Evolutionary conservation across 2,797 vertebrate genomes (phyloP), one percentile per base, ranked within the genome.

Genomic region (Clarias fuscus): DNA sequence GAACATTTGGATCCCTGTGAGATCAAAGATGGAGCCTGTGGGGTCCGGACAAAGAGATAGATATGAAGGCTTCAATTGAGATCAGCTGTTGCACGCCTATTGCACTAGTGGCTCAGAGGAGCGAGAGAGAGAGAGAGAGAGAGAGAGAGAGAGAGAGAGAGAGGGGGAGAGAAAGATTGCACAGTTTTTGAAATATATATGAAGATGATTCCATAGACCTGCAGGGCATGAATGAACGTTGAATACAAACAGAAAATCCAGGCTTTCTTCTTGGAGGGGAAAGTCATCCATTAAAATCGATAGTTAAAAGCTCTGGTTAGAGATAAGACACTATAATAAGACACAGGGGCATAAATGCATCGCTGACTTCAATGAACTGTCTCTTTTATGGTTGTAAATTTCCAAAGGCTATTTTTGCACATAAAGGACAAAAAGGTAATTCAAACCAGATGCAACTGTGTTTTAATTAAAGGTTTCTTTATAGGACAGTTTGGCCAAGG

Each of bases 1-100:
- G 48, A 84, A 84, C 86, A 70, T 83, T 88, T 82, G 75, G 33
- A 84, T 86, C 87, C 78, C 17, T 15, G 20, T 30, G 72, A 89
- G 82, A 89, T 88, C 86, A 89, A 88, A 90, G 88, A 76, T 58
- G 78, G n/a, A 83, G 59, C 73, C 75, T 77, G 62, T 70, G 86
- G 61, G 86, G 80, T 68, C 76, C 27, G 82, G 61, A 73, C 64
- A 80, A 53, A 59, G 68, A 62, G 77, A 75, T 82, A 87, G 88
- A 78, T 65, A 58, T 43, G 37, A 82, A 91, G 59, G 73, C 78
- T 83, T 85, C 87, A 77, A 58, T 80, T 84, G 84, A 86, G 84
- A 88, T 88, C 90, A 88, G 87, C 90, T 90, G 90, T 90, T 90
- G 88, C 90, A 1, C 43, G 56, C 33, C 18, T 82, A 88, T 90